These are phyloP conservation scores for Schrankia costaestrigalis DNA, from an alignment of 2,888 invertebrate species.

Conservation along the genomic window DNA sequence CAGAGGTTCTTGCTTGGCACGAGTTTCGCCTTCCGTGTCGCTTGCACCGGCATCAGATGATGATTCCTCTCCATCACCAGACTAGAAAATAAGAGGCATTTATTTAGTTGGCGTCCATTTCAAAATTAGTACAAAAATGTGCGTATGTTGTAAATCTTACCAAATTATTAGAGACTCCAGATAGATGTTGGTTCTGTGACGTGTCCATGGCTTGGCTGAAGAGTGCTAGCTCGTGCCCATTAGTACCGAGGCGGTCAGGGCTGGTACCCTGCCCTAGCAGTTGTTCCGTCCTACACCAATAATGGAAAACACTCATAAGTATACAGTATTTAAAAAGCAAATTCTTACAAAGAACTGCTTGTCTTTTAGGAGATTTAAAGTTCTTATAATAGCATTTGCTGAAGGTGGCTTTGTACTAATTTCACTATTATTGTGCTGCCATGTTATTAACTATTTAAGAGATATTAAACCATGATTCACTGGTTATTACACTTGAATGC, in stretches of 20 bases:
- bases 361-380: too few species aligned
- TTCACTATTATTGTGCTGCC: too few species aligned
- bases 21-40: constrained; percentile 82
- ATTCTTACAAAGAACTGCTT: too few species aligned
- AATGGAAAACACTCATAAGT: constrained; percentile 49
- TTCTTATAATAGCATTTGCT: too few species aligned
- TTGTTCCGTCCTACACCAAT: constrained; percentile 73
- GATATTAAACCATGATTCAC: too few species aligned
- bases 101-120: too few species aligned
- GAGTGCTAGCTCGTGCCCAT: constrained; percentile 85
- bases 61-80: constrained; percentile 88
- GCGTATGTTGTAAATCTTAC: too few species aligned
- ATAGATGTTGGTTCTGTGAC: constrained; percentile 82
- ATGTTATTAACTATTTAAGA: too few species aligned
- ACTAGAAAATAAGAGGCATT: too few species aligned
- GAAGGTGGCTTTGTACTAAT: too few species aligned
- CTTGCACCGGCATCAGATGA: constrained; percentile 92
- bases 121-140: too few species aligned
- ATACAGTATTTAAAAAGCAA: constrained; percentile 14
- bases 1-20: constrained; percentile 87
- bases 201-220: constrained; percentile 89
- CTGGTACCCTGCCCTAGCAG: constrained; percentile 73
- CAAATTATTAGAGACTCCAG: constrained; percentile 76
- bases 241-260: constrained; percentile 82
- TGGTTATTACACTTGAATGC: too few species aligned